These are phyloP conservation scores for Eclectus roratus DNA, from an alignment of 2,113 vertebrate genomes.

Conservation along the genomic window DNA sequence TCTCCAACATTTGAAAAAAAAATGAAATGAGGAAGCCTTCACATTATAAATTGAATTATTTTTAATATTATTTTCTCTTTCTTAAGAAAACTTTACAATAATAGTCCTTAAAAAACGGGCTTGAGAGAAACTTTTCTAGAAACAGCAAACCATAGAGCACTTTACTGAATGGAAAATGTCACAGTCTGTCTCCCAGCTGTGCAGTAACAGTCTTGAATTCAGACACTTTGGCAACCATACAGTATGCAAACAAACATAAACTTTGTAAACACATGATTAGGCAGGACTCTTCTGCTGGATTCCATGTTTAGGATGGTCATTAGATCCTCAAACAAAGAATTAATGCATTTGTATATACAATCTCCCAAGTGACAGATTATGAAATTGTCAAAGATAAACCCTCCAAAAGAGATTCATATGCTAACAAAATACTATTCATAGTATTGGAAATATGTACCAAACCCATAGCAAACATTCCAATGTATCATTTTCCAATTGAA, in stretches of 20 bases:
- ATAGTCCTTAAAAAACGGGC: background rate
- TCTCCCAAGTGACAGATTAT: constrained; percentile 34
- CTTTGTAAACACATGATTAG: constrained; percentile 59
- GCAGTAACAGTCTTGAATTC: background rate
- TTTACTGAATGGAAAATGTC: background rate
- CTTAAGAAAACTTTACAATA: background rate
- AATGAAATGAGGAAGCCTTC: background rate
- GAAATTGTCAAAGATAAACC: constrained; percentile 23
- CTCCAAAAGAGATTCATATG: background rate
- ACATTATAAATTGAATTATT: background rate
- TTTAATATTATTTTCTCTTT: background rate
- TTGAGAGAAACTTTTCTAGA: background rate
- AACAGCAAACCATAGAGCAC: background rate
- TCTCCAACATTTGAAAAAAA: background rate
- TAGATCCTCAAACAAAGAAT: constrained; percentile 58
- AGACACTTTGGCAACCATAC: constrained; percentile 40
- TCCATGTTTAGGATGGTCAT: constrained; percentile 26
- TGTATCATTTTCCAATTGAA: background rate
- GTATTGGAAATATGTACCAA: background rate
- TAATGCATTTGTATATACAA: constrained; percentile 41
- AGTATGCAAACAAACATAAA: constrained; percentile 51
- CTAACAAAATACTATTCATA: background rate
- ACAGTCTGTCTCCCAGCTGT: background rate
- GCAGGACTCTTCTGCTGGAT: background rate
- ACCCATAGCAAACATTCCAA: background rate